Evolutionary conservation across 2,797 vertebrate species (phyloP).

Genomic region (Lacerta viridis): DNA sequence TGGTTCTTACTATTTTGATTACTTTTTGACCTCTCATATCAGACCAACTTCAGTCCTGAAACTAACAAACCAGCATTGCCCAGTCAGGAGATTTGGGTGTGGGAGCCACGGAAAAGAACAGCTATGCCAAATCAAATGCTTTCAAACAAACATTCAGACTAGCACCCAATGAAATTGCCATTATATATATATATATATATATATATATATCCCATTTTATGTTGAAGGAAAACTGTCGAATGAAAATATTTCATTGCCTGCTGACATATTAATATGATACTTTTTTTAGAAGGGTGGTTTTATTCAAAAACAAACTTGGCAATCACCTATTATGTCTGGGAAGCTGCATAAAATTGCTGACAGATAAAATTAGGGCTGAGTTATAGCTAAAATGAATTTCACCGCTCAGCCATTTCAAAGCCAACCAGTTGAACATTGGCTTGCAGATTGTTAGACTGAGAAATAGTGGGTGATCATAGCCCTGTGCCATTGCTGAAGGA

Average conservation of each 20-base stretch:
- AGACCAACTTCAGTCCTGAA: too few relatives aligned
- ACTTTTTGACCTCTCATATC: background rate
- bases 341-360: constrained; percentile 78
- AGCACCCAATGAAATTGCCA: constrained; percentile 77
- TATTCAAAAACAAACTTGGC: constrained; percentile 83
- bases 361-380: constrained; percentile 78
- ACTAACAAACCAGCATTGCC: constrained; percentile 63
- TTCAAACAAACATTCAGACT: constrained; percentile 81
- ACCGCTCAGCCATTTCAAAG: constrained; percentile 68
- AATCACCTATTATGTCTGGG: constrained; percentile 75
- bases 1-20: background rate
- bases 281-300: constrained; percentile 81
- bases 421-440: constrained; percentile 56
- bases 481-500: background rate
- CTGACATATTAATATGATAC: constrained; percentile 87
- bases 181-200: too few relatives aligned
- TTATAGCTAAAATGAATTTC: constrained; percentile 76
- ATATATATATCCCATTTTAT: background rate
- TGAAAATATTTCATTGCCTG: constrained; percentile 86
- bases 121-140: constrained; percentile 84
- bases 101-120: constrained; percentile 77
- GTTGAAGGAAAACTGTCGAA: constrained; percentile 81
- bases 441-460: constrained; percentile 41
- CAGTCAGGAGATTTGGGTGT: constrained; percentile 70
- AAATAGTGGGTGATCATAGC: constrained; percentile 30